Evolutionary conservation across 2,888 invertebrate genomes (phyloP).

Genomic region (Micoletzkya japonica): DNA sequence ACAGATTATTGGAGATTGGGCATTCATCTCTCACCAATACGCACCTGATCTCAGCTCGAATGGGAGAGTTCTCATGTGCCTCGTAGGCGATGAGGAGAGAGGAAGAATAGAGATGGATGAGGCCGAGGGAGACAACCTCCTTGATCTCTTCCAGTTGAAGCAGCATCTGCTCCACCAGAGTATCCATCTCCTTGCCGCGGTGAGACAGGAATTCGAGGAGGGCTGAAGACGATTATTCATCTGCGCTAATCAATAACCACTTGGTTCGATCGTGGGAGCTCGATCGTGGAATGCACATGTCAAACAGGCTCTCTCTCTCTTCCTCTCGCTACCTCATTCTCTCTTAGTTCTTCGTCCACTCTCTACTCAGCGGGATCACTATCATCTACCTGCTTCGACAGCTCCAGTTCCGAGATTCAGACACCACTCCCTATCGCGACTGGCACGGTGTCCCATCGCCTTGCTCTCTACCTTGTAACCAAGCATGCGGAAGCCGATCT

Average conservation of each 20-base stretch:
- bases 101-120: conserved; percentile 19
- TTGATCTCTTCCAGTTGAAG: background rate
- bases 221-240: conserved; percentile 10
- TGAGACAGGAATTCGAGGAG: conserved; percentile 13
- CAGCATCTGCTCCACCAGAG: conserved; percentile 5
- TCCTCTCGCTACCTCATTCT: too few relatives aligned
- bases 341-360: background rate
- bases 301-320: too few relatives aligned
- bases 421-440: conserved; percentile 11
- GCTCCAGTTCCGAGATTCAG: conserved; percentile 4
- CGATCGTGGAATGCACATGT: too few relatives aligned
- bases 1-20: too few relatives aligned
- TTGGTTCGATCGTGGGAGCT: background rate
- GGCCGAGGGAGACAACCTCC: background rate
- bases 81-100: conserved; percentile 26
- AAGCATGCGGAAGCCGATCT: conserved; percentile 23
- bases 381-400: conserved; percentile 3
- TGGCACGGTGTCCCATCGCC: conserved; percentile 5
- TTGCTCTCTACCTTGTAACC: conserved; percentile 25
- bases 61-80: background rate
- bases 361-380: too few relatives aligned
- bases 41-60: conserved; percentile 8
- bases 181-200: conserved; percentile 10
- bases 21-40: too few relatives aligned
- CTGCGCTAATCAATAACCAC: too few relatives aligned